Conservation (phyloP, 1,140 invertebrate species). For the Solenopsis fugax region DNA sequence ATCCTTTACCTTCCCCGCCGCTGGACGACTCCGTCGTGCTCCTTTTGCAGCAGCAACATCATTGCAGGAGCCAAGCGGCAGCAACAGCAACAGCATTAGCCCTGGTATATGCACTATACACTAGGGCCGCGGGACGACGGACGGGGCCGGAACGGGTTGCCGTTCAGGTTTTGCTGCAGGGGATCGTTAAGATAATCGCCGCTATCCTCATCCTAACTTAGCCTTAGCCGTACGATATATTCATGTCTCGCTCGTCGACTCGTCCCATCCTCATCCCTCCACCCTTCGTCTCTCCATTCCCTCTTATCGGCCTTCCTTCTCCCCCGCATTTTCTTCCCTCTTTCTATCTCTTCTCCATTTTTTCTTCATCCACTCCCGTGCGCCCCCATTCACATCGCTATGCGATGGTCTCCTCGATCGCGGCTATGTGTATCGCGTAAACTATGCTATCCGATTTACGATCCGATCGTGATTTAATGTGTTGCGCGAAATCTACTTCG, state of each 20-base stretch:
- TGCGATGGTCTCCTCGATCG: not conserved
- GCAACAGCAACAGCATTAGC: conserved; percentile 66
- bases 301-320: conserved; percentile 29
- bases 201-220: conserved; percentile 86
- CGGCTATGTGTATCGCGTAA: not conserved
- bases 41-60: conserved; percentile 65
- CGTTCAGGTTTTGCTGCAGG: conserved; percentile 86
- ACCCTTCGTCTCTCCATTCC: conserved; percentile 44
- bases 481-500: not conserved
- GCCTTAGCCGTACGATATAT: conserved; percentile 77
- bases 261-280: conserved; percentile 25
- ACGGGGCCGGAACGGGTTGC: conserved; percentile 81
- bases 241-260: conserved; percentile 46
- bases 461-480: conserved; percentile 24
- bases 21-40: conserved; percentile 10
- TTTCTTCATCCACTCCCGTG: conserved; percentile 16
- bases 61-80: conserved; percentile 47
- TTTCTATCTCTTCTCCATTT: conserved; percentile 16
- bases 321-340: not conserved
- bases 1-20: conserved; percentile 11
- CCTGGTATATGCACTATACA: conserved; percentile 18
- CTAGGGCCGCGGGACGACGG: conserved; percentile 40
- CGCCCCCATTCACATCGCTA: conserved; percentile 37
- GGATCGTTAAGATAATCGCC: conserved; percentile 86
- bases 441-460: conserved; percentile 7